phyloP scores from a whole-genome alignment of 1,140 invertebrate species.

The Meloidogyne exigua region DNA sequence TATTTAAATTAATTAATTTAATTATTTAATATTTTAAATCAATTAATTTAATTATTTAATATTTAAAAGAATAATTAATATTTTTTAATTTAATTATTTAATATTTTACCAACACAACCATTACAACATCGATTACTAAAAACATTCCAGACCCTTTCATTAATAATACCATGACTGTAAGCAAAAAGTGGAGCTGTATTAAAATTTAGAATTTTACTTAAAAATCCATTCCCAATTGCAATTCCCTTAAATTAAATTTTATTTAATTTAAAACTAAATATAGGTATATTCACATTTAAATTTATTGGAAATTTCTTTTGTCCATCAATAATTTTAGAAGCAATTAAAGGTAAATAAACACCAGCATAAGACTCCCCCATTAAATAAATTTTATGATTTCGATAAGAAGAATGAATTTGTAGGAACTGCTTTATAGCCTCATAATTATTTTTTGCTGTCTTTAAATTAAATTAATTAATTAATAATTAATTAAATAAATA shows the following conservation, averaged over 20 bases:
- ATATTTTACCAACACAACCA: conserved; percentile 1
- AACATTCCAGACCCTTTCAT: conserved; percentile 51
- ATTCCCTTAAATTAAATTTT: conserved; percentile 16
- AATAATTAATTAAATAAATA: neutral
- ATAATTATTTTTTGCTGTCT: conserved; percentile 65
- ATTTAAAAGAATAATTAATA: neutral
- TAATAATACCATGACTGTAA: conserved; percentile 54
- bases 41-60: too few species aligned
- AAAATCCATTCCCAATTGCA: conserved; percentile 24
- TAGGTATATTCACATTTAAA: conserved; percentile 22
- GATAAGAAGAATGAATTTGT: conserved; percentile 67
- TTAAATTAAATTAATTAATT: conserved; percentile 2
- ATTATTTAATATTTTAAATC: neutral
- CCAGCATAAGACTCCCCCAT: conserved; percentile 66
- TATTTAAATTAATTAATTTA: too few species aligned
- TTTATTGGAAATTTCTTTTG: conserved; percentile 9
- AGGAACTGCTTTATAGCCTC: conserved; percentile 67
- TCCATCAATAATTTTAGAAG: conserved; percentile 61
- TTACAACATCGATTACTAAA: conserved; percentile 49
- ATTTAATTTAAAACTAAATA: neutral
- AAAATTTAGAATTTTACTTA: conserved; percentile 40
- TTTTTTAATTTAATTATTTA: neutral
- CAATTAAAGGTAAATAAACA: conserved; percentile 67
- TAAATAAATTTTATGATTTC: conserved; percentile 65
- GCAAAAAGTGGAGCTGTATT: conserved; percentile 45